Evolutionary conservation across 2,888 invertebrate genomes (phyloP).

Genomic region (Synanthedon myopaeformis): DNA sequence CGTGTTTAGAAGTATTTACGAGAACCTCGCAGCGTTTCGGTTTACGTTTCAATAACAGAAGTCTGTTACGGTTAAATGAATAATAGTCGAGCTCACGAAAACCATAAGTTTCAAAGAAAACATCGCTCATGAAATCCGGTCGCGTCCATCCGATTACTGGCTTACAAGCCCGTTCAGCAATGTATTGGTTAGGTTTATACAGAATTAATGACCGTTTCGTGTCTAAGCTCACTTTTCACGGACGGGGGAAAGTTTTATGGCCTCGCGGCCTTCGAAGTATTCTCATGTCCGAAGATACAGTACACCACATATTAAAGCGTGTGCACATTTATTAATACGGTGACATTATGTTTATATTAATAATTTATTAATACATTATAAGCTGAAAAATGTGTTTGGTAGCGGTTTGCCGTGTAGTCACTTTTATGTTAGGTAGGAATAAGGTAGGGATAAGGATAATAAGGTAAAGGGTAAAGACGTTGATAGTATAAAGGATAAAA

Average conservation of each 20-base stretch:
- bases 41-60: constrained; percentile 18
- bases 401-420: too few relatives aligned
- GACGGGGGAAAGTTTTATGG: constrained; percentile 55
- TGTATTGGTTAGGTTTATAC: constrained; percentile 24
- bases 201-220: constrained; percentile 55
- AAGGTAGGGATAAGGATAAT: too few relatives aligned
- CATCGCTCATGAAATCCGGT: constrained; percentile 24
- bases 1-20: constrained; percentile 13
- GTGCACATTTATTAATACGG: too few relatives aligned
- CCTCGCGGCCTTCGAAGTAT: constrained; percentile 17
- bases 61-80: constrained; percentile 3
- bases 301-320: neutral
- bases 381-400: too few relatives aligned
- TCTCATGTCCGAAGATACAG: neutral
- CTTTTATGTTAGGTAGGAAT: too few relatives aligned
- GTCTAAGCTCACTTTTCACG: constrained; percentile 54
- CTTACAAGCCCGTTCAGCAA: constrained; percentile 17
- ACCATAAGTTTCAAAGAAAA: constrained; percentile 7
- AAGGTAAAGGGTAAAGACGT: too few relatives aligned
- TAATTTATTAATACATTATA: too few relatives aligned
- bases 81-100: neutral
- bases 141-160: constrained; percentile 42
- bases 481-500: too few relatives aligned
- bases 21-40: constrained; percentile 11
- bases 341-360: too few relatives aligned